Evolutionary conservation across 2,888 invertebrate genomes (phyloP), one percentile per base, ranked within the genome.

Genomic region (Calliphora vomitoria): DNA sequence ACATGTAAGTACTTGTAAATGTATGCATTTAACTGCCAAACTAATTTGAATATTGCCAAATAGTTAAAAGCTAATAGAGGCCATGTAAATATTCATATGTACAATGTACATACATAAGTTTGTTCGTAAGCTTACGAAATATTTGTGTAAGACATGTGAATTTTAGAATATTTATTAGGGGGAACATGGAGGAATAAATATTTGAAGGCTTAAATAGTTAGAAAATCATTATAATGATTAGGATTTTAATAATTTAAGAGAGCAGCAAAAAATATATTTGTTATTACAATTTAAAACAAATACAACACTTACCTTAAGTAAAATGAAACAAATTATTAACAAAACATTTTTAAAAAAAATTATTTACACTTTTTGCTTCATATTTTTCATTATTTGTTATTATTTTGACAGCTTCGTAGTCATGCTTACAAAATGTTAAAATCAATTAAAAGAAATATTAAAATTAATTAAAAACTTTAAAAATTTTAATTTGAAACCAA

Each of bases 1-100:
- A 38, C 47, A 75, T 82, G 82, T 58, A 74, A 74, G 20, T 64
- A 81, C 41, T 64, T 74, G 74, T 82, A 58, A 72, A 74, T 74
- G 55, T 75, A 58, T 58, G 74, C 66, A 58, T 82, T 68, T 47
- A 47, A 66, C 74, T 75, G 82, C 58, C 66, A 82, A 75, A 58
- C 47, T 47, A 47, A 58, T 69, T 74, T 58, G 74, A 47, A 68
- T 58, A 68, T 58, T 74, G 72, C 44, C 81, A 81, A 81, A 64
- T 20, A 66, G 31, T 53, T 81, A 31, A 41, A 25, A 72, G 41
- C 71, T 53, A 81, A 62, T 62, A 62, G 41, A n/a, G n/a, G 18
- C 15, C 38, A 8, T 69, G 20, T 10, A n/a, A 8, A 55, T 20
- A 53, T 20, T 44, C 50, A 69, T n/a, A 68, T 41, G 3, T 11